A percentile compares a stretch with the other conserved stretches of the same genome.
phyloP scores from a whole-genome alignment of 1,140 invertebrate genomes.

The Prorops nasuta region DNA sequence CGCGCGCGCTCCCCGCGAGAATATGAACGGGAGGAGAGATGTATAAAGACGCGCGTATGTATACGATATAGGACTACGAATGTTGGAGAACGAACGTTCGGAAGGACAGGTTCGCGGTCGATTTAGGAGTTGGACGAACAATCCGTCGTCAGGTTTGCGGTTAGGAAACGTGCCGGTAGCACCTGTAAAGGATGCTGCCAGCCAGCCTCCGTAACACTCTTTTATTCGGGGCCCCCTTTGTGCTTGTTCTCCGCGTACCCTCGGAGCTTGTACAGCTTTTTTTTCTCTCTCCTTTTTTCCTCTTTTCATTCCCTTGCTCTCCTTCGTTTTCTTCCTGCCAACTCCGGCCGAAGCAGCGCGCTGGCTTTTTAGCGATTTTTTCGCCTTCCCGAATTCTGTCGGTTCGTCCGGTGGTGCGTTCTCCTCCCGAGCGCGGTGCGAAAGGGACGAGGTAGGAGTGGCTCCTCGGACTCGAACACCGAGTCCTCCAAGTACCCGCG shows the following conservation, averaged over 20 bases:
- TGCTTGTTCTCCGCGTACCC: not conserved
- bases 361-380: too few relatives aligned
- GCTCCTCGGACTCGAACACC: too few relatives aligned
- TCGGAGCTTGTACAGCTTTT: not conserved
- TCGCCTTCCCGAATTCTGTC: not conserved
- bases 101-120: too few relatives aligned
- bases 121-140: too few relatives aligned
- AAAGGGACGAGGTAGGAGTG: too few relatives aligned
- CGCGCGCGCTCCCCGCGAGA: conserved; percentile 2
- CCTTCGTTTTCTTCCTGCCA: not conserved
- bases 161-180: conserved; percentile 11
- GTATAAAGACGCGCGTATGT: too few relatives aligned
- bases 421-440: too few relatives aligned
- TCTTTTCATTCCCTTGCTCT: not conserved
- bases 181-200: conserved; percentile 13
- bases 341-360: too few relatives aligned
- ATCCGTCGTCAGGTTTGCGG: conserved; percentile 17
- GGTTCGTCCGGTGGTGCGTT: not conserved
- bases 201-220: not conserved
- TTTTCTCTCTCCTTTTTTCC: not conserved
- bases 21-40: too few relatives aligned
- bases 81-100: too few relatives aligned
- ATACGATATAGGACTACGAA: too few relatives aligned
- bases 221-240: not conserved
- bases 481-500: too few relatives aligned